Evolutionary conservation across 2,113 vertebrate species (phyloP), one percentile per base, ranked within the genome.

Genomic region (Spheniscus mendiculus): DNA sequence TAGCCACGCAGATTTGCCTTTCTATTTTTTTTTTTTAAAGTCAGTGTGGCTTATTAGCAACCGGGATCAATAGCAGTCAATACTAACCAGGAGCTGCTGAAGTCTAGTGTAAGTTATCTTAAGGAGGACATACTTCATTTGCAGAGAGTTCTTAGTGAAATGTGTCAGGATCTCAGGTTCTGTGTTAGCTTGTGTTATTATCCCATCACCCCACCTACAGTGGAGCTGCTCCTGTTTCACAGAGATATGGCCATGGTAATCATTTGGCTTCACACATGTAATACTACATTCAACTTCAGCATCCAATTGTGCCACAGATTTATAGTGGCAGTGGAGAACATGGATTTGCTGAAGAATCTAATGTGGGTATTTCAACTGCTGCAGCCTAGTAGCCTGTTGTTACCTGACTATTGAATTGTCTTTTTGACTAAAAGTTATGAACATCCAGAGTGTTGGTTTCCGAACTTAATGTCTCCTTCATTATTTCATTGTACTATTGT

Each of bases 401-500:
- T 21, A 47, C 23, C 30, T 85, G 3, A 1, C 40, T 40, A 49
- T 30, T 30, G 38, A 59, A 11, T 3, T 69, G n/a, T 23, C 23
- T 16, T 81, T 81, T 29, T 40, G 36, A 19, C 20, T 61, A 8
- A 7, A 67, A 79, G 38, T 40, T 65, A 9, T 6, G 52, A 61
- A 23, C 12, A 38, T 23, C 29, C 26, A 6, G 26, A 69, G 15
- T 4, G 12, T 3, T 58, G 34, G 21, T 70, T 87, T 93, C 45
- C 6, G 1, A 25, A 13, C 56, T n/a, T n/a, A 23, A 16, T 19
- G 10, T 27, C 1, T 53, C 50, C 25, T 38, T n/a, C 29, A 0
- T 47, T 12, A 26, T 50, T 87, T 78, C 11, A 9, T 4, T 42
- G 56, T 21, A 1, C n/a, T 10, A 0, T 2, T 45, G 38, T 7